Conservation (phyloP, 2,888 invertebrate species). For the Apantesis nais region DNA sequence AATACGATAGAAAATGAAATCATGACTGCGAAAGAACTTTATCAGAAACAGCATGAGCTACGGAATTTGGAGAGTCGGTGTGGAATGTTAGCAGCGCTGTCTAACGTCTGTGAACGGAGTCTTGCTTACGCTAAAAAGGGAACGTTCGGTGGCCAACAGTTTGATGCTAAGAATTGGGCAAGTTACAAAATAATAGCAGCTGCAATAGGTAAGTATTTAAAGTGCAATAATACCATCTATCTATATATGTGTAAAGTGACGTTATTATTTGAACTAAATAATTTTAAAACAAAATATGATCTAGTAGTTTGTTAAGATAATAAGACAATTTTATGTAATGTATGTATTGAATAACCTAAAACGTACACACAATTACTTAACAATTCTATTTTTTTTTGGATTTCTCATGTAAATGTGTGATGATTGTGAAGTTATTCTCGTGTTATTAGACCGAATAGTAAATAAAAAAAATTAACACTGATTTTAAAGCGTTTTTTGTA, state of each 20-base stretch:
- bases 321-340: background rate
- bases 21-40: slow-evolving; percentile 33
- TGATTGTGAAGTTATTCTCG: too few species aligned
- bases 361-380: too few species aligned
- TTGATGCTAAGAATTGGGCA: slow-evolving; percentile 82
- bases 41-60: slow-evolving; percentile 1
- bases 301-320: background rate
- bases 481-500: too few species aligned
- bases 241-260: too few species aligned
- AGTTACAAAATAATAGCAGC: slow-evolving; percentile 86
- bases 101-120: slow-evolving; percentile 89
- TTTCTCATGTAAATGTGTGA: too few species aligned
- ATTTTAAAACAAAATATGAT: background rate
- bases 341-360: too few species aligned
- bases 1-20: slow-evolving; percentile 78
- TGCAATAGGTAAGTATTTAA: slow-evolving; percentile 84
- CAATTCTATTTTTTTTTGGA: too few species aligned
- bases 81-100: slow-evolving; percentile 90
- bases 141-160: slow-evolving; percentile 77
- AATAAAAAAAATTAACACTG: too few species aligned
- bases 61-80: slow-evolving; percentile 90
- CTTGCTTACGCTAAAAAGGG: slow-evolving; percentile 79
- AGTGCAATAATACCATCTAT: too few species aligned
- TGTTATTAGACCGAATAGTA: too few species aligned
- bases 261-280: background rate